Evolutionary conservation across 2,888 invertebrate genomes (phyloP).

Genomic region (Drosophila maculinotata): DNA sequence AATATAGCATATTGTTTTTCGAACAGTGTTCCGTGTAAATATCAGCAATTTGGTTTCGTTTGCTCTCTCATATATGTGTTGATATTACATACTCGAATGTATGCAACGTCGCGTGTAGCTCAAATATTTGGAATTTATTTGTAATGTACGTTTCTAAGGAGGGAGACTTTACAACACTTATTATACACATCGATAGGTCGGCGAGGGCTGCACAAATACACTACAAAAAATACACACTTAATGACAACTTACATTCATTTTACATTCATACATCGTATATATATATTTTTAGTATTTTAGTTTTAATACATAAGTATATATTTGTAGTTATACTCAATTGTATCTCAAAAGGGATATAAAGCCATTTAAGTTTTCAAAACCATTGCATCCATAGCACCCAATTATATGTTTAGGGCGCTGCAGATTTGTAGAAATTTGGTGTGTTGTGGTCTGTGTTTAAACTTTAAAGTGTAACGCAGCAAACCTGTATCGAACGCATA

Average conservation of each 20-base stretch:
- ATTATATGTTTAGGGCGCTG: slow-evolving; percentile 24
- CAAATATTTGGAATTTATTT: slow-evolving; percentile 60
- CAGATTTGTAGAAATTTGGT: slow-evolving; percentile 40
- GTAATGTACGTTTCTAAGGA: slow-evolving; percentile 24
- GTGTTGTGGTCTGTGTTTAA: slow-evolving; percentile 5
- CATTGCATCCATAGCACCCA: slow-evolving; percentile 51
- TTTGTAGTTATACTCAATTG: slow-evolving; percentile 63
- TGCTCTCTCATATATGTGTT: slow-evolving; percentile 49
- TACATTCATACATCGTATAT: slow-evolving; percentile 54
- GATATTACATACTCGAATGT: slow-evolving; percentile 3
- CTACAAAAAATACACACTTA: slow-evolving; percentile 70
- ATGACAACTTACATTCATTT: slow-evolving; percentile 47
- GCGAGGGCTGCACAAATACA: slow-evolving; percentile 42
- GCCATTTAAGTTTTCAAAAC: slow-evolving; percentile 75
- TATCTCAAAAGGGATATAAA: slow-evolving; percentile 82
- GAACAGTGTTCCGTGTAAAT: slow-evolving; percentile 72
- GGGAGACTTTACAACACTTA: slow-evolving; percentile 43
- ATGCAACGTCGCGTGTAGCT: slow-evolving; percentile 16
- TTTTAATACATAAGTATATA: slow-evolving; percentile 28
- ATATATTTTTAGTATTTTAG: slow-evolving; percentile 31
- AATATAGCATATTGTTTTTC: slow-evolving; percentile 24
- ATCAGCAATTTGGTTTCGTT: slow-evolving; percentile 66
- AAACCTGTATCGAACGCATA: no score
- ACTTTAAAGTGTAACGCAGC: slow-evolving; percentile 17
- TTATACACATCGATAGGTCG: slow-evolving; percentile 51